These are phyloP conservation scores for Ranitomeya imitator DNA, from an alignment of 2,113 vertebrate genomes.

Conservation along the genomic window DNA sequence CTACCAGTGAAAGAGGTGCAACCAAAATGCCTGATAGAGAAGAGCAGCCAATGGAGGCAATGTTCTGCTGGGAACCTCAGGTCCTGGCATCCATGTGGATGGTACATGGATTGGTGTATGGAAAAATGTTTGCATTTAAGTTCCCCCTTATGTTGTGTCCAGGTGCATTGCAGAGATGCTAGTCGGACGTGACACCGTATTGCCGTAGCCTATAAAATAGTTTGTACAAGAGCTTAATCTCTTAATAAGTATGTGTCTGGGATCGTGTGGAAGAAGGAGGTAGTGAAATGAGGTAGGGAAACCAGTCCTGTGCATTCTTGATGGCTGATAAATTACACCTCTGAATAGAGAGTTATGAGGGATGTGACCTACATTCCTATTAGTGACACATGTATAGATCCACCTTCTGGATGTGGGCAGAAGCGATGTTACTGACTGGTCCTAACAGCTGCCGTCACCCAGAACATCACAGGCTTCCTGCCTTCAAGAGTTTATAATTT, in stretches of 20 bases:
- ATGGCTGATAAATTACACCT: constrained; percentile 33
- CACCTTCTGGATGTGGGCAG: constrained; percentile 39
- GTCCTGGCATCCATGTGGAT: no score
- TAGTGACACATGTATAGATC: constrained; percentile 14
- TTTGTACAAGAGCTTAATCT: constrained; percentile 3
- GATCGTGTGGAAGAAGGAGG: constrained; percentile 26
- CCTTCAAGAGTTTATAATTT: background rate
- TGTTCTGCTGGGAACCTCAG: no score
- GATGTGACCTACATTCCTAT: constrained; percentile 49
- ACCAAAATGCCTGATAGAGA: no score
- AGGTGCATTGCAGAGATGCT: background rate
- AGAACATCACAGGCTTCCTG: background rate
- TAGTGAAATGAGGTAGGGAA: constrained; percentile 51
- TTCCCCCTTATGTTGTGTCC: background rate
- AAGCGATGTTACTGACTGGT: constrained; percentile 26
- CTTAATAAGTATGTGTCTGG: constrained; percentile 33
- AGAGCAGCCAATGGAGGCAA: no score
- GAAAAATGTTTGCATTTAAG: background rate
- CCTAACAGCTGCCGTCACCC: background rate
- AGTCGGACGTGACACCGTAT: no score
- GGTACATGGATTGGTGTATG: no score
- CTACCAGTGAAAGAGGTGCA: no score
- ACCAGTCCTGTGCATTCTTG: constrained; percentile 44
- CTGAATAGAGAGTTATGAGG: constrained; percentile 25
- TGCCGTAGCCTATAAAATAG: background rate